Evolutionary conservation across 2,888 invertebrate genomes (phyloP), one percentile per base, ranked within the genome.

Genomic region (Drosophila meridionalis): DNA sequence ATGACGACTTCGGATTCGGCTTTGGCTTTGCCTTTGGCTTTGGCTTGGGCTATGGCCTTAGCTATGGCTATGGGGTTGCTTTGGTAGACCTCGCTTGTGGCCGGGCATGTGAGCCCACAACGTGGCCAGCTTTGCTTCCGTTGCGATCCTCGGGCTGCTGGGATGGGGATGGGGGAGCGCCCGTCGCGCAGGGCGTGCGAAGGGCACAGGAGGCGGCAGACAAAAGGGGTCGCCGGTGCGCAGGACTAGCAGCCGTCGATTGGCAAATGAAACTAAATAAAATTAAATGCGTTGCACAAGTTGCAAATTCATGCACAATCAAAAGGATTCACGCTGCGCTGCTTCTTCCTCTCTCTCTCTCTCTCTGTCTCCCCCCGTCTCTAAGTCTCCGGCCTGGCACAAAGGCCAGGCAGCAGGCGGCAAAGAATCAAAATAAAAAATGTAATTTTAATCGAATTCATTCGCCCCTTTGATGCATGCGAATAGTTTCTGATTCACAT

Each of bases 31-130:
- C 26, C 26, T 53, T 20, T 12, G 36, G 55, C 14, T 55, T 5
- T 56, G 20, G 40, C 42, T 57, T 42, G 11, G 34, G 43, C 34
- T 40, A 30, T 20, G 47, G 38, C 47, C 43, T 30, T 30, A 47
- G 50, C n/a, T 53, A 64, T 58, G 71, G 81, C 77, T 82, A 76
- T 86, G 85, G 91, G 92, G 91, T 91, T 90, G 91, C 90, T 87
- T 80, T 78, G 92, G 92, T 92, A 89, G 91, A 91, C 91, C 90
- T 90, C 88, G 86, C 83, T 91, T 91, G 92, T 90, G 91, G 92
- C 91, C 91, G 85, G 84, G 81, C 78, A 80, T 82, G 82, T 89
- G 81, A 83, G 91, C 91, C 91, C 92, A 87, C 92, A 91, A 89
- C 83, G 90, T 76, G 88, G 85, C 80, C 80, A 64, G 80, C 78